Conservation (phyloP, 1,140 invertebrate genomes). For the Drosophila neocordata region DNA sequence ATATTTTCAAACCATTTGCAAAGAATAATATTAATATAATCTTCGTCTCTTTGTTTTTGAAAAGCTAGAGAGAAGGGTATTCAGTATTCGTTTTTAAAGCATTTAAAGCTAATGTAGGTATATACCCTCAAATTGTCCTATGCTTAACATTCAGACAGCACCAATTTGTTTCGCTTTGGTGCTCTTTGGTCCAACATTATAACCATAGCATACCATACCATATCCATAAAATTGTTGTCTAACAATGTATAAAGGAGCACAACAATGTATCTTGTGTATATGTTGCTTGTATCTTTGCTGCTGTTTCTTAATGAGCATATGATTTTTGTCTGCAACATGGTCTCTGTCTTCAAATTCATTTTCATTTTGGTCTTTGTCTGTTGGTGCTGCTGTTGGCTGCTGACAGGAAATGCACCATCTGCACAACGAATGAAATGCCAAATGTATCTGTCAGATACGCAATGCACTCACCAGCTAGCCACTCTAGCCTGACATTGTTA, state of each 20-base stretch:
- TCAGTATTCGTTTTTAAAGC: neutral
- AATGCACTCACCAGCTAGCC: constrained; percentile 3
- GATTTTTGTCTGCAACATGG: neutral
- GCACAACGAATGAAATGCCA: constrained; percentile 61
- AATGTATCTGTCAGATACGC: constrained; percentile 61
- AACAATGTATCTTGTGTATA: constrained; percentile 35
- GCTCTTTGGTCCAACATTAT: neutral
- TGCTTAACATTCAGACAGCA: neutral
- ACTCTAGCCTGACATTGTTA: constrained; percentile 68
- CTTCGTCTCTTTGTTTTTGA: no score
- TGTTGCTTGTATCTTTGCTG: neutral
- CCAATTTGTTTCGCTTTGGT: neutral
- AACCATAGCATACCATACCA: neutral
- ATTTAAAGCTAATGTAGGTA: no score
- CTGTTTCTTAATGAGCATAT: constrained; percentile 10
- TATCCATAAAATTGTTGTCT: constrained; percentile 48
- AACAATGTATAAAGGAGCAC: constrained; percentile 21
- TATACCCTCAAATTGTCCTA: no score
- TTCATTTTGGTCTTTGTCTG: constrained; percentile 10
- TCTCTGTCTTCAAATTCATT: constrained; percentile 3
- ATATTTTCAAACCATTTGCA: no score
- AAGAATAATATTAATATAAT: no score
- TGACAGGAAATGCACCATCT: constrained; percentile 68
- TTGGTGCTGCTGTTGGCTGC: constrained; percentile 17
- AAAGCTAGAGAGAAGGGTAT: no score